Base-by-base conservation (phyloP, 2,113 vertebrate species). In the Thermophis baileyi region DNA sequence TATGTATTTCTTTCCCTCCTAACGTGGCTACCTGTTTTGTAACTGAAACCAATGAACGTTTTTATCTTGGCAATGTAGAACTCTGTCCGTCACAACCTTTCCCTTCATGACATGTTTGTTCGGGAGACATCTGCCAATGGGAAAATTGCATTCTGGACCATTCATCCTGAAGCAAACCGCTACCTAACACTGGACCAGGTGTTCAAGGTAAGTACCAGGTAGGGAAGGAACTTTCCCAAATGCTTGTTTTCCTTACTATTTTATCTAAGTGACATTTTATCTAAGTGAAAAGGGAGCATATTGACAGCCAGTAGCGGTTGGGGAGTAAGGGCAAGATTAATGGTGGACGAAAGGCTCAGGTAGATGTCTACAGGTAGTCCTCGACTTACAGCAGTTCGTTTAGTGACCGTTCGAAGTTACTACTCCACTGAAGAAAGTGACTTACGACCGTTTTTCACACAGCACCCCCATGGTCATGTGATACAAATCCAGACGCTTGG, bases 71-170 rank as follows among this genome's bases (percentile, higher is more conserved):
- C 89, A 2, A 94, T 86, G n/a, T 96, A 99, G 99, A 99, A 99
- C 90, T 99, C 99, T 6, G 99, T 99, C 69, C 98, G 99, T 14
- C 98, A 99, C 97, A 99, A 99, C 94, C 98, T 99, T 47, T 99
- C 99, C 6, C 96, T 99, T 44, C 99, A 99, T 2, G 98, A 99
- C 93, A 98, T 99, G 99, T 99, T 99, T 95, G 97, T 98, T 30
- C 98, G 99, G 9, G 98, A 99, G 96, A 98, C 97, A 0, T 97
- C 98, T 8, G 95, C 97, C 57, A 98, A 99, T 27, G 98, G 98
- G 90, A 99, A 99, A 97, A 94, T 97, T 30, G 99, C 99, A 0
- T 99, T 98, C 95, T 99, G 99, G 99, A 99, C 99, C 27, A 99
- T 99, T 93, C 98, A 98, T 16, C 99, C 99, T 0, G 98, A 99